A percentile compares a stretch with the other conserved stretches of the same genome.
These are phyloP conservation scores for Rhyacichthys aspro DNA, from an alignment of 2,797 vertebrate species.

Conservation along the genomic window DNA sequence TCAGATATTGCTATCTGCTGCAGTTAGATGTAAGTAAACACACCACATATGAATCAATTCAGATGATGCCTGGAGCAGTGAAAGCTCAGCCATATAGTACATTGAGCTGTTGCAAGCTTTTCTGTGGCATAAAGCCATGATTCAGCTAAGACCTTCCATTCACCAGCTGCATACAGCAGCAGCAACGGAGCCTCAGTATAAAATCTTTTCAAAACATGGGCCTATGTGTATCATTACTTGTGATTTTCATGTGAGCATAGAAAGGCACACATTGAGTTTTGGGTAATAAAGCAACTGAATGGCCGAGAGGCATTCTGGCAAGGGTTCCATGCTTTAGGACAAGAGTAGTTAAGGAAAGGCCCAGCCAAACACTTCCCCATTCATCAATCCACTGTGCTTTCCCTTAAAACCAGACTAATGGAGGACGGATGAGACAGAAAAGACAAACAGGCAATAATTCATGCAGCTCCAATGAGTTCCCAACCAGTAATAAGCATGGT, in stretches of 20 bases:
- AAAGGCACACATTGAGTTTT: slow-evolving; percentile 17
- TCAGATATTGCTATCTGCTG: slow-evolving; percentile 32
- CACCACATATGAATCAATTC: slow-evolving; percentile 48
- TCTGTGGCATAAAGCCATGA: slow-evolving; percentile 34
- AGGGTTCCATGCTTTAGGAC: slow-evolving; percentile 31
- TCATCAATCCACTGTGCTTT: slow-evolving; percentile 54
- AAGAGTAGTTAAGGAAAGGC: slow-evolving; percentile 53
- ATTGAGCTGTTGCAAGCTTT: slow-evolving; percentile 36
- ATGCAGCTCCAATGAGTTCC: slow-evolving; percentile 40
- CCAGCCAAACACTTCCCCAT: slow-evolving; percentile 51
- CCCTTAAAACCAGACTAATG: slow-evolving; percentile 50
- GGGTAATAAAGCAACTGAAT: slow-evolving; percentile 34
- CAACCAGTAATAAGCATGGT: slow-evolving; percentile 4
- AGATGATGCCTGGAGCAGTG: slow-evolving; percentile 34
- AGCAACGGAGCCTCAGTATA: slow-evolving; percentile 17
- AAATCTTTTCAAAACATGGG: slow-evolving; percentile 34
- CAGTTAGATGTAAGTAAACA: slow-evolving; percentile 52
- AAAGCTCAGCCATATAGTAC: slow-evolving; percentile 39
- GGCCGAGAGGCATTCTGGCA: slow-evolving; percentile 52
- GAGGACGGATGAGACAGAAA: slow-evolving; percentile 49
- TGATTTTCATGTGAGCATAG: slow-evolving; percentile 14
- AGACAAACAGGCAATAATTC: slow-evolving; percentile 55
- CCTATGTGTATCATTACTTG: slow-evolving; percentile 3
- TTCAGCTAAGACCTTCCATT: slow-evolving; percentile 31
- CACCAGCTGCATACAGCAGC: slow-evolving; percentile 25